phyloP scores from a whole-genome alignment of 2,797 vertebrate genomes.

The Scolopax bukidnonensis region DNA sequence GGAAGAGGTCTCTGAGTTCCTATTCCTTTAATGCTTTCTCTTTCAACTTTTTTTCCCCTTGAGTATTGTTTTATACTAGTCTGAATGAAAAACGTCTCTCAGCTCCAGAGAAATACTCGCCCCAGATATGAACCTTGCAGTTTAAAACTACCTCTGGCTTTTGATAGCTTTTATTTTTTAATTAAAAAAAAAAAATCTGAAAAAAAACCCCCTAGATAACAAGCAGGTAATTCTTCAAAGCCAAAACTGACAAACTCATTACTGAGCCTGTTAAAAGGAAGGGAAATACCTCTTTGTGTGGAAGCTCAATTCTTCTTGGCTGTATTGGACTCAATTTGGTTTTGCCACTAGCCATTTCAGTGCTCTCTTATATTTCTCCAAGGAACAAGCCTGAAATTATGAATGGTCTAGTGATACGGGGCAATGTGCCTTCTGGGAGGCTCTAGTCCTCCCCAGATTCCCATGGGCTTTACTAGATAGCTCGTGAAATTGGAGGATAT shows the following conservation, averaged over 20 bases:
- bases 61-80: conserved; percentile 60
- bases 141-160: conserved; percentile 39
- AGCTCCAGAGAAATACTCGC: background rate
- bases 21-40: conserved; percentile 66
- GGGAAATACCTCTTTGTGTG: background rate
- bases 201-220: background rate
- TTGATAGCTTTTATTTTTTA: conserved; percentile 29
- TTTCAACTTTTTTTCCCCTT: conserved; percentile 54
- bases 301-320: background rate
- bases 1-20: conserved; percentile 64
- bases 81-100: conserved; percentile 51
- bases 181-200: background rate
- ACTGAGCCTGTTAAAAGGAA: background rate
- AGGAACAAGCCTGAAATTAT: conserved; percentile 41
- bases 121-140: conserved; percentile 43
- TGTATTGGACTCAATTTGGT: conserved; percentile 16
- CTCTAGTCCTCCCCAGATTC: conserved; percentile 20
- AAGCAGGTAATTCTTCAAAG: conserved; percentile 58
- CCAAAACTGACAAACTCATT: conserved; percentile 18
- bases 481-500: background rate
- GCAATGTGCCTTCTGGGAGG: conserved; percentile 39
- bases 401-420: background rate
- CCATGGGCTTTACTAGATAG: conserved; percentile 19
- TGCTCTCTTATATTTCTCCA: conserved; percentile 23
- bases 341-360: conserved; percentile 35